Base-by-base conservation (phyloP, 2,113 vertebrate species). In the Echinops telfairi region DNA sequence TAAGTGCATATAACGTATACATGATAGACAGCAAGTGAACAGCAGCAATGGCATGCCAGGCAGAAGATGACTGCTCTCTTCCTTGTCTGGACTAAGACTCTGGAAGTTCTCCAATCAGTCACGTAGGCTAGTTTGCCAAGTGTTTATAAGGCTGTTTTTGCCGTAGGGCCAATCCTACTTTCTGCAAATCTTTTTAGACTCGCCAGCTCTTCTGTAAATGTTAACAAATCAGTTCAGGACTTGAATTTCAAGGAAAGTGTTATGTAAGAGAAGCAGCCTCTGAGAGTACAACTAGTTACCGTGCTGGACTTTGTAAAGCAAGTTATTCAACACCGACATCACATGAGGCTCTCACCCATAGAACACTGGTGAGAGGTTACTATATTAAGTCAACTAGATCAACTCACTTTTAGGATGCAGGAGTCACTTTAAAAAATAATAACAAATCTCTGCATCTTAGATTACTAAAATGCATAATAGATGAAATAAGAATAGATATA, bases 181-280 rank as follows among this genome's bases (percentile, higher is more conserved):
- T 95, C 83, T 66, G 92, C 4, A 90, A 57, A 16, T 83, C 71
- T 86, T 79, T 38, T 93, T 83, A 88, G 88, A 68, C 31, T 84
- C 40, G 29, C 62, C 33, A 19, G 40, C 90, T 71, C 94, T 75
- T 57, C n/a, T 92, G 83, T 25, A 81, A 95, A 86, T 33, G 60
- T 76, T 90, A 95, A 80, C 43, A 88, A 93, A 92, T 90, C 90
- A 92, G 76, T 92, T 83, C 86, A 92, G 88, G 94, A 81, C 36
- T 96, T 95, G 92, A 83, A 94, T 97, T 96, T 95, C 96, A 96
- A 95, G 86, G 83, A 78, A 86, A 92, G 90, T 29, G 47, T 71
- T 88, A 47, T 33, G 66, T 73, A 90, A 96, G 92, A 86, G 92
- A 47, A 90, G 73, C 36, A 73, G 25, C 43, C 83, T 88, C 20